A percentile compares a stretch with the other conserved stretches of the same genome.
These are phyloP conservation scores for Heliconius aoede DNA, from an alignment of 2,888 invertebrate species.

Conservation along the genomic window DNA sequence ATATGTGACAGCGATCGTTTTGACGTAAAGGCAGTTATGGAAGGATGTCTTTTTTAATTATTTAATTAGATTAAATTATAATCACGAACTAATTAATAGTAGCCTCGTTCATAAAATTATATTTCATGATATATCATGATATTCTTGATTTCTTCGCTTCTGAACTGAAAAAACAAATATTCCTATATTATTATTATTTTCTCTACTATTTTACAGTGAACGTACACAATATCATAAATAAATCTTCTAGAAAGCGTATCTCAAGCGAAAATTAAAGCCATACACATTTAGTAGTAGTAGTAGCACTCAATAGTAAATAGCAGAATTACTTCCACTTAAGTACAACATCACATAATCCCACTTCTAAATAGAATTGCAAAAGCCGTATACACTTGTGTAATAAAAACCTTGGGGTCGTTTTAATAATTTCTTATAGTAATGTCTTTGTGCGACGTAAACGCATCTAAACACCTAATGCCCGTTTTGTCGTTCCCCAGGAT, in stretches of 20 bases:
- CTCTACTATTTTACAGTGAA: not conserved
- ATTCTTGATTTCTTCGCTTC: too few relatives aligned
- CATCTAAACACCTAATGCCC: constrained; percentile 45
- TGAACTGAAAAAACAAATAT: not conserved
- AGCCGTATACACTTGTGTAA: constrained; percentile 45
- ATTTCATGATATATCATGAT: not conserved
- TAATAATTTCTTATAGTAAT: constrained; percentile 49
- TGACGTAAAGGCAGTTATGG: not conserved
- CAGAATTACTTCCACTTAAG: constrained; percentile 37
- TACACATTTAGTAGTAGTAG: constrained; percentile 5
- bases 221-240: not conserved
- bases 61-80: not conserved
- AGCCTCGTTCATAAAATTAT: not conserved
- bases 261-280: constrained; percentile 3
- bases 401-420: constrained; percentile 44
- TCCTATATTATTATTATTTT: not conserved
- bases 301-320: constrained; percentile 38
- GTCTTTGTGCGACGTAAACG: constrained; percentile 46
- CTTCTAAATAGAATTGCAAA: constrained; percentile 45
- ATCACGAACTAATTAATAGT: not conserved
- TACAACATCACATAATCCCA: constrained; percentile 41
- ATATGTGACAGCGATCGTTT: constrained; percentile 9
- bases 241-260: constrained; percentile 5
- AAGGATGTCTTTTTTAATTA: not conserved
- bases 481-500: constrained; percentile 49